These are phyloP conservation scores for Irena cyanogastra DNA, from an alignment of 2,113 vertebrate genomes.

Conservation along the genomic window DNA sequence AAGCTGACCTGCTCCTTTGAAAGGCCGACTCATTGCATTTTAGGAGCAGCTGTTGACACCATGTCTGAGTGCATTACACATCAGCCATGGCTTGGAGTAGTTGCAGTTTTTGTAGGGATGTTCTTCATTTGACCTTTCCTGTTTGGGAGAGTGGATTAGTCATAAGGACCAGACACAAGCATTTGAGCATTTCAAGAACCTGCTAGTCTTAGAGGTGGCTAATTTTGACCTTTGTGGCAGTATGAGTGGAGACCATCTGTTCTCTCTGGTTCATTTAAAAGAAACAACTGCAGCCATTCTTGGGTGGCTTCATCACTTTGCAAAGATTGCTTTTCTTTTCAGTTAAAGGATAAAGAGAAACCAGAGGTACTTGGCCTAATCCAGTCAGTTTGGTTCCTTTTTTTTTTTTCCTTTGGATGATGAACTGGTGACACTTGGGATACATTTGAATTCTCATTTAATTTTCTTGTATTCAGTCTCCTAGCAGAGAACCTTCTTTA, in stretches of 20 bases:
- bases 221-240: slow-evolving; percentile 30
- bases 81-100: slow-evolving; percentile 15
- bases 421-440: neutral
- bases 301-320: neutral
- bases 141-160: slow-evolving; percentile 55
- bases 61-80: slow-evolving; percentile 14
- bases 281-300: neutral
- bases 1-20: slow-evolving; percentile 1
- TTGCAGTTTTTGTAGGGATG: slow-evolving; percentile 26
- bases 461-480: neutral
- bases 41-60: slow-evolving; percentile 45
- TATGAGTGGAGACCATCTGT: slow-evolving; percentile 39
- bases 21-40: slow-evolving; percentile 44
- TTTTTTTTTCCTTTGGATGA: neutral
- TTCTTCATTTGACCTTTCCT: slow-evolving; percentile 58
- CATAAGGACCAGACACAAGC: slow-evolving; percentile 11
- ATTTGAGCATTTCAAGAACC: slow-evolving; percentile 45
- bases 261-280: slow-evolving; percentile 23
- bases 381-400: neutral
- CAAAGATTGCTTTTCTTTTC: neutral
- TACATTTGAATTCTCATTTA: neutral
- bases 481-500: neutral
- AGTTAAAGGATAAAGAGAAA: neutral
- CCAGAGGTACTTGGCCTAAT: neutral
- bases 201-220: slow-evolving; percentile 26